Evolutionary conservation across 2,888 invertebrate species (phyloP).

Genomic region (Hydropsyche betteni): DNA sequence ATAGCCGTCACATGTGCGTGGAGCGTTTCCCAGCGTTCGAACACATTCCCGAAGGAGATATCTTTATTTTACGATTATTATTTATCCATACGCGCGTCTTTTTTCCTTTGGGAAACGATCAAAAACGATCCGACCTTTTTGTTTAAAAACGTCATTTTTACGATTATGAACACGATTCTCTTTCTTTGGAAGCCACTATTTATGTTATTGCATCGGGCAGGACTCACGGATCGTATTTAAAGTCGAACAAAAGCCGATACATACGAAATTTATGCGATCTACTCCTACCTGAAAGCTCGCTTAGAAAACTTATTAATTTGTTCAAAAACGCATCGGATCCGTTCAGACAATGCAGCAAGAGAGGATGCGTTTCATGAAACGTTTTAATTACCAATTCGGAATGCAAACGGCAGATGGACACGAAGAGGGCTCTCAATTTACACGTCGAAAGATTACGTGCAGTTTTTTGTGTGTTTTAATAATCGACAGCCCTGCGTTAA

Average conservation of each 20-base stretch:
- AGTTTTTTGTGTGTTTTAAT: constrained; percentile 14
- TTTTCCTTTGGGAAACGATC: constrained; percentile 38
- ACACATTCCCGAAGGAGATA: constrained; percentile 31
- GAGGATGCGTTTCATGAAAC: constrained; percentile 39
- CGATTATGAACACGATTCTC: constrained; percentile 37
- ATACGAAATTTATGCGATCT: constrained; percentile 32
- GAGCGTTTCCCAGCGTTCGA: background rate
- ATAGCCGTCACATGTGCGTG: background rate
- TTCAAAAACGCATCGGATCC: background rate
- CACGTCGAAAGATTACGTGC: constrained; percentile 26
- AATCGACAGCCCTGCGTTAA: background rate
- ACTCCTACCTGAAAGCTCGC: constrained; percentile 8
- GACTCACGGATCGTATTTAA: constrained; percentile 26
- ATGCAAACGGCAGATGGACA: constrained; percentile 38
- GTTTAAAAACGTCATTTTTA: constrained; percentile 44
- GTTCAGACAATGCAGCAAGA: background rate
- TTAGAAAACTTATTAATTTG: background rate
- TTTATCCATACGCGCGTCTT: constrained; percentile 43
- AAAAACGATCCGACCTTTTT: constrained; percentile 44
- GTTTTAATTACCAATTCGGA: constrained; percentile 38
- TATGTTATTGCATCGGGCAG: constrained; percentile 29
- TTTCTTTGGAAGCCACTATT: constrained; percentile 26
- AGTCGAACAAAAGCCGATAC: background rate
- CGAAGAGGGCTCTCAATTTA: constrained; percentile 28
- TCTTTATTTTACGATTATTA: constrained; percentile 49